Conservation (phyloP, 2,113 vertebrate genomes). For the Chrysemys picta region DNA sequence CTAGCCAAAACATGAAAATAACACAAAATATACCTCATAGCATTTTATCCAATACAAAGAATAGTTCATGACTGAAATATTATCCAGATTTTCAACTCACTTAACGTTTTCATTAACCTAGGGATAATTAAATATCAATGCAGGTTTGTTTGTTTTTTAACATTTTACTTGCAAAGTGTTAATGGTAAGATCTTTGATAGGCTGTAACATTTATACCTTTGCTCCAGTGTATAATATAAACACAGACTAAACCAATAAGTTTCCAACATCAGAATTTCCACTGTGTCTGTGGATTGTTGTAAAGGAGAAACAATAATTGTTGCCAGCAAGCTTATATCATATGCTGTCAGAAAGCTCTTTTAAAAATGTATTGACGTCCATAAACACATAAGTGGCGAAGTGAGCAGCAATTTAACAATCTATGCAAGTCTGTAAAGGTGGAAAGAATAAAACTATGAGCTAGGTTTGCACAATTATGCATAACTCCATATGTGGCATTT, state of each 20-base stretch:
- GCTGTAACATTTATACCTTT: neutral
- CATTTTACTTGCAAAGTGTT: neutral
- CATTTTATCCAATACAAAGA: neutral
- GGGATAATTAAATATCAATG: neutral
- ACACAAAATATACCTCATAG: neutral
- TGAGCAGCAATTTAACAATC: constrained; percentile 1
- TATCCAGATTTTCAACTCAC: neutral
- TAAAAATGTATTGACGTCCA: constrained; percentile 28
- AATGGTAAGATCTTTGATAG: neutral
- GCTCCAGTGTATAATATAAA: neutral
- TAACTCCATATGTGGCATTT: constrained; percentile 53
- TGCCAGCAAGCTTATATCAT: neutral
- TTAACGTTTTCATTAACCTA: neutral
- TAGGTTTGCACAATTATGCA: constrained; percentile 24
- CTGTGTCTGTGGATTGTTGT: neutral
- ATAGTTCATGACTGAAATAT: neutral
- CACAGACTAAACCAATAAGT: neutral
- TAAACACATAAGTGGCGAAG: constrained; percentile 37
- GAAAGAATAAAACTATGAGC: constrained; percentile 42
- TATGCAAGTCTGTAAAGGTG: constrained; percentile 7
- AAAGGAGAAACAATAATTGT: constrained; percentile 29
- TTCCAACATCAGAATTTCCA: neutral
- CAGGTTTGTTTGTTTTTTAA: neutral
- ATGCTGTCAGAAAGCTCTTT: constrained; percentile 35
- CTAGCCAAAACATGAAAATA: neutral